These are phyloP conservation scores for Cerceris rybyensis DNA, from an alignment of 2,888 invertebrate genomes.

Conservation along the genomic window DNA sequence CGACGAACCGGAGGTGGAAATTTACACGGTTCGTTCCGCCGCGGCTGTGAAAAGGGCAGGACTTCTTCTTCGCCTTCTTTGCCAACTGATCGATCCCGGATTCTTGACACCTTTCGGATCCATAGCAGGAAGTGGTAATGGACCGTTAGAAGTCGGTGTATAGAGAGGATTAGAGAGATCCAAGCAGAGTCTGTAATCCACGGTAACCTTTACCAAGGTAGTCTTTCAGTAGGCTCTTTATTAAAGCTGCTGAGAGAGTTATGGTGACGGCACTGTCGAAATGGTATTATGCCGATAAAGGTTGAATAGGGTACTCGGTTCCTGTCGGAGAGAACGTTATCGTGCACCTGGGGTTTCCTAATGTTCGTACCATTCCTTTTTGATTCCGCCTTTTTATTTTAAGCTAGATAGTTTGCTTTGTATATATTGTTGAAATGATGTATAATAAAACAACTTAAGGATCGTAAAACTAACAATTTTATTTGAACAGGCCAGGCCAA, in stretches of 20 bases:
- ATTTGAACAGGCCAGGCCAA: too few relatives aligned
- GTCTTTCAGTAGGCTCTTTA: conserved; percentile 26
- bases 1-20: conserved; percentile 61
- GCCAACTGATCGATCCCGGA: conserved; percentile 57
- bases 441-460: too few relatives aligned
- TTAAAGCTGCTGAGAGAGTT: conserved; percentile 38
- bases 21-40: conserved; percentile 61
- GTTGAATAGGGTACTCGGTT: not conserved
- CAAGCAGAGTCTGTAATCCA: conserved; percentile 43
- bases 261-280: conserved; percentile 18
- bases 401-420: too few relatives aligned
- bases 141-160: conserved; percentile 47
- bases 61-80: conserved; percentile 35
- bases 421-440: too few relatives aligned
- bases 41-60: conserved; percentile 41
- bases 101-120: conserved; percentile 51
- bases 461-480: too few relatives aligned
- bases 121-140: conserved; percentile 31
- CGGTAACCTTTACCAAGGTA: conserved; percentile 47
- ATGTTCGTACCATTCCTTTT: not conserved
- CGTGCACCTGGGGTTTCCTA: not conserved
- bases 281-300: conserved; percentile 25
- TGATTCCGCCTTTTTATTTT: not conserved
- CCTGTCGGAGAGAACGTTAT: not conserved
- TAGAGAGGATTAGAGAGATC: conserved; percentile 48